These are phyloP conservation scores for honey bee (Apis mellifera) DNA, from an alignment of 1,140 invertebrate genomes.

Conservation along the genomic window Amel_HAv3.1 CM009939.2:3531501-3532000, in stretches of 20 bases:
- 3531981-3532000: too few species aligned
- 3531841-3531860: conserved; percentile 47
- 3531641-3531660: too few species aligned
- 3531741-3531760: conserved; percentile 21
- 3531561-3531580: too few species aligned
- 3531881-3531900: conserved; percentile 27
- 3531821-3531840: conserved; percentile 74
- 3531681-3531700: too few species aligned
- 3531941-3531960: not conserved
- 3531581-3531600: too few species aligned
- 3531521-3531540: too few species aligned
- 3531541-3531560: too few species aligned
- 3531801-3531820: conserved; percentile 62
- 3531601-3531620: too few species aligned
- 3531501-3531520: too few species aligned
- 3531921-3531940: not conserved
- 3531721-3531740: conserved; percentile 49
- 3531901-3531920: not conserved
- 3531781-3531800: conserved; percentile 71
- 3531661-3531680: too few species aligned
- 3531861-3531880: conserved; percentile 27
- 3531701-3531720: conserved; percentile 64
- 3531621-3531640: too few species aligned
- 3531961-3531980: conserved; percentile 3
- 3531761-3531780: conserved; percentile 62